Evolutionary conservation across 2,888 invertebrate genomes (phyloP), one percentile per base, ranked within the genome.

Genomic region (Thereva unica): DNA sequence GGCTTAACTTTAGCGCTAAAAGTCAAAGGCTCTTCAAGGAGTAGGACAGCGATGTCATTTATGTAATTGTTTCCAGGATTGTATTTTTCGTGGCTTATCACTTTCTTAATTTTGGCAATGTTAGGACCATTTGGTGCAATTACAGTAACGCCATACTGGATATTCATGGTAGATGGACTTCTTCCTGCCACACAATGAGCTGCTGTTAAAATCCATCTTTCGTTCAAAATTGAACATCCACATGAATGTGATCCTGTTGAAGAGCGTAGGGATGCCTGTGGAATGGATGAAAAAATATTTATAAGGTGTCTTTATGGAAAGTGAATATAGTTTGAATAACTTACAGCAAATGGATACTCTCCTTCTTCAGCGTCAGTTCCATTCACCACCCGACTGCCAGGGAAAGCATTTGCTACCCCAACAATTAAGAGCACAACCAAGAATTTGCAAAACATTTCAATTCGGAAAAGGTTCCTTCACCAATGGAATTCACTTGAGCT

Each of bases 41-140:
- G 73, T 23, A 84, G 61, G 38, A 84, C 66, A 4, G 81, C 77
- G 10, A 82, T 78, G 44, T 83, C 83, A 66, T 81, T 81, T 66
- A 80, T 78, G 54, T 76, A 76, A 6, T 70, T 69, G 0, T 69
- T 67, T 5, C 0, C 3, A 0, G 71, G 72, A 66, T 73, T 70
- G 71, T 78, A 83, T 0, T 54, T n/a, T 6, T 78, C 75, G 49
- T 82, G 83, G 35, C 72, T 70, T n/a, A 81, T 74, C 10, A 79
- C 71, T 3, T 72, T 71, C 41, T 73, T 71, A 4, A 80, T 71
- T 0, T 66, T 37, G 4, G 73, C 72, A 6, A 78, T 71, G 70
- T 77, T 78, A 7, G 71, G 69, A 8, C 75, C 75, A 0, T n/a
- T 38, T 0, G 71, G 7, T 49, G 9, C 67, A 12, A 77, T 74